Percentiles rank a stretch among this genome's conserved stretches.
phyloP scores from a whole-genome alignment of 2,113 vertebrate species.

The Pholis gunnellus region DNA sequence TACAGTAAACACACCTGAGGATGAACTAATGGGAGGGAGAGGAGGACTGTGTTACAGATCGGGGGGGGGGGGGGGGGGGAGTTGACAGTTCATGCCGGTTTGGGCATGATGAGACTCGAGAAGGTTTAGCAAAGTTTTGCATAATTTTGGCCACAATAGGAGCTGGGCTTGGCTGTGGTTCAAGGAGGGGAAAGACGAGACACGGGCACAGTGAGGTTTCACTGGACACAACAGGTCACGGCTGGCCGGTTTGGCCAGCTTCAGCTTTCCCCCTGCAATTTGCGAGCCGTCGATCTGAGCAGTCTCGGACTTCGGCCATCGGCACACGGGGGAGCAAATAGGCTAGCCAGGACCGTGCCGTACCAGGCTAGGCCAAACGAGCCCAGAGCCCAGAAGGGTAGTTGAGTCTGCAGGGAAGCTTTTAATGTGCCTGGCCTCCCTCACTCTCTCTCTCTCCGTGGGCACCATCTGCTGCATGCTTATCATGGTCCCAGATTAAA shows the following conservation, averaged over 20 bases:
- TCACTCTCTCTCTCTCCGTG: constrained; percentile 66
- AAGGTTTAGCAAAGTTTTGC: constrained; percentile 33
- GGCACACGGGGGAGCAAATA: constrained; percentile 37
- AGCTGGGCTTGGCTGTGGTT: constrained; percentile 22
- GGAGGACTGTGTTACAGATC: background rate
- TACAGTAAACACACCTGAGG: constrained; percentile 56
- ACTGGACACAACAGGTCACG: constrained; percentile 55
- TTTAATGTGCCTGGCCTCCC: constrained; percentile 78
- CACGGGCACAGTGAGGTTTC: constrained; percentile 17
- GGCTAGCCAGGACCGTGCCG: constrained; percentile 49
- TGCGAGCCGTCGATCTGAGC: constrained; percentile 52
- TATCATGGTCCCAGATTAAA: constrained; percentile 77
- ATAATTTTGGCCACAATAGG: constrained; percentile 35
- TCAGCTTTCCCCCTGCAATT: constrained; percentile 48
- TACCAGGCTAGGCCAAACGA: constrained; percentile 60
- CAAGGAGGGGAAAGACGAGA: constrained; percentile 26
- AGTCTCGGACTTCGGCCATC: constrained; percentile 55
- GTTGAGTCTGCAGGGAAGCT: constrained; percentile 75
- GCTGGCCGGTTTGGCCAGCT: constrained; percentile 48
- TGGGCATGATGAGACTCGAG: constrained; percentile 39
- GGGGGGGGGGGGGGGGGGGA: background rate
- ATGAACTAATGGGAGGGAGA: background rate
- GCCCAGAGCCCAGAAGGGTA: constrained; percentile 69
- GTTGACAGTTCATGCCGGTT: background rate
- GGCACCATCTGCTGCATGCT: constrained; percentile 80